A percentile compares a stretch with the other conserved stretches of the same genome.
These are phyloP conservation scores for Ischnura elegans DNA, from an alignment of 2,888 invertebrate genomes.

Conservation along the genomic window DNA sequence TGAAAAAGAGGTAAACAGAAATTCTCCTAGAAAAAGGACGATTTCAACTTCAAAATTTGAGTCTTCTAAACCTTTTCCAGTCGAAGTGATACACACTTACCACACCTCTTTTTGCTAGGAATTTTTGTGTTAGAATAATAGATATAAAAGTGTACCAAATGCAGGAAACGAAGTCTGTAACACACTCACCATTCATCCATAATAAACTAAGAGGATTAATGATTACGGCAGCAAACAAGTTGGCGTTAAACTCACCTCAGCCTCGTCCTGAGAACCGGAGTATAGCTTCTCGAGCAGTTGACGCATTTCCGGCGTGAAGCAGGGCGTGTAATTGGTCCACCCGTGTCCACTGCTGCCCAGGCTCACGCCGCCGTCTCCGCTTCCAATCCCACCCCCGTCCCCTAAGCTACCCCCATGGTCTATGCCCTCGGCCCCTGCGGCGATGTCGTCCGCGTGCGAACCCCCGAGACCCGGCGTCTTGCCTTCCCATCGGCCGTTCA, in stretches of 20 bases:
- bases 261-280: slow-evolving; percentile 79
- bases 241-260: slow-evolving; percentile 76
- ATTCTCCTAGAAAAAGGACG: no score
- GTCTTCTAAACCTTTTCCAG: no score
- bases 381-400: slow-evolving; percentile 73
- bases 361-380: slow-evolving; percentile 69
- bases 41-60: no score
- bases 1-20: no score
- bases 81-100: no score
- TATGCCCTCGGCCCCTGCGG: not conserved
- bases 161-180: no score
- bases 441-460: slow-evolving; percentile 15
- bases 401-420: slow-evolving; percentile 71
- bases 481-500: slow-evolving; percentile 85
- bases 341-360: slow-evolving; percentile 78
- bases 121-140: no score
- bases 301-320: slow-evolving; percentile 86
- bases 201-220: no score
- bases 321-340: slow-evolving; percentile 92
- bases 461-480: slow-evolving; percentile 72
- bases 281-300: slow-evolving; percentile 84
- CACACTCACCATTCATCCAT: no score
- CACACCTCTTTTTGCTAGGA: no score
- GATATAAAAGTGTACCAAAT: no score
- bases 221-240: no score